Base-by-base conservation (phyloP, 2,113 vertebrate species). In the Cynocephalus volans region DNA sequence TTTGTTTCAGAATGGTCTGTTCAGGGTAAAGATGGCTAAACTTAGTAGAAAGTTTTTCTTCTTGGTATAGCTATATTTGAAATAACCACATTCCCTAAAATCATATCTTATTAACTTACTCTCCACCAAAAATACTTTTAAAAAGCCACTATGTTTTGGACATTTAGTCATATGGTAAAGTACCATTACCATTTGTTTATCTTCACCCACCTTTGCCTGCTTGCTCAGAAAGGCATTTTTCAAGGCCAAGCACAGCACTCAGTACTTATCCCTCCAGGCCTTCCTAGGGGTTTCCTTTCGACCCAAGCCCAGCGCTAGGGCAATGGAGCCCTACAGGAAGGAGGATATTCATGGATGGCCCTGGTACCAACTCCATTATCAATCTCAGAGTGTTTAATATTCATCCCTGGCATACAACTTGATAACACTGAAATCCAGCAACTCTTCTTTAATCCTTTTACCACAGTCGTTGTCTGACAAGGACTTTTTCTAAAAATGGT, bases 311-410 rank as follows among this genome's bases (percentile, higher is more conserved):
- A 70, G 48, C 36, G 48, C 48, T 41, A 1, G 15, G 3, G 65
- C 21, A 50, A 58, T 4, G 4, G 2, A 33, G 7, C 31, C 50
- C 31, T 23, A 5, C 17, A 65, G 26, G 33, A 41, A 41, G 41
- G 41, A 41, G 41, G 41, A 41, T 41, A 41, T 41, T 41, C 41
- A 41, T 41, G 41, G 41, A 41, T 41, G 52, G 1, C 26, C 56
- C 21, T 24, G 0, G 4, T 36, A 11, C 76, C 4, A n/a, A 28
- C 1, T 3, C 10, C 1, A 15, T 7, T 0, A 10, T 62, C 31
- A 21, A 1, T 19, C 21, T 19, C 87, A 3, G 41, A 31, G 8
- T 21, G 60, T 19, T n/a, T 36, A 41, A 0, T 13, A 5, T 6
- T 15, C n/a, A 41, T 3, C 36, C 52, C 15, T 24, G 58, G 41